Base-by-base conservation (phyloP, 2,797 vertebrate genomes). In the Staurois parvus region DNA sequence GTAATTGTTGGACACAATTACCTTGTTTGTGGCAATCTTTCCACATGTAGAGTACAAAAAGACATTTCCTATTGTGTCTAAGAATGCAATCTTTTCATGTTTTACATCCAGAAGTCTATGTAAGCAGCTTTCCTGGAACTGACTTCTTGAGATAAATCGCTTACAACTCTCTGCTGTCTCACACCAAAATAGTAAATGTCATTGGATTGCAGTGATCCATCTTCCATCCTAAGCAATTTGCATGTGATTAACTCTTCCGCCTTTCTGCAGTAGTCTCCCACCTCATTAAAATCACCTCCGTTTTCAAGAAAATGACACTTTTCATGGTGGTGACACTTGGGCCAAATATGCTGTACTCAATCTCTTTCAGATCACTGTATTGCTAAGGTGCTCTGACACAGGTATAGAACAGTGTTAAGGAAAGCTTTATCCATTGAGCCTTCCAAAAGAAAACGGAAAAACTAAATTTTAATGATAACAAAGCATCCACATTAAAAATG, bases 161-260 rank as follows among this genome's bases (percentile, higher is more conserved):
- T 82, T 82, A 69, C 40, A 86, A 77, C 67, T 83, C 59, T 72
- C n/a, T 48, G 56, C 79, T 28, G 68, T 78, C 70, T 86, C 79
- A 82, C 68, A 86, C 40, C 84, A 81, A 83, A 87, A 83, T 73
- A 83, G 74, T 77, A 87, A 87, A 87, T 83, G 85, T 79, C 84
- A 79, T 74, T 87, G 85, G 85, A 87, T 67, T 79, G 80, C 75
- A 83, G 85, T 82, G 80, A 87, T 87, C 85, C 80, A 87, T 87
- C 85, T 87, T 83, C 28, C 85, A 88, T 78, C 88, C 81, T 45
- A 81, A 85, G 77, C 70, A 32, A 90, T 92, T 90, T 91, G 90
- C 91, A 89, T 88, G 34, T 88, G 89, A 89, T 89, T 88, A 89
- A 85, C 88, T 82, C 90, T 82, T 88, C 78, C 87, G 30, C 91